Conservation (phyloP, 2,888 invertebrate species). For the Oeneis ivallda region DNA sequence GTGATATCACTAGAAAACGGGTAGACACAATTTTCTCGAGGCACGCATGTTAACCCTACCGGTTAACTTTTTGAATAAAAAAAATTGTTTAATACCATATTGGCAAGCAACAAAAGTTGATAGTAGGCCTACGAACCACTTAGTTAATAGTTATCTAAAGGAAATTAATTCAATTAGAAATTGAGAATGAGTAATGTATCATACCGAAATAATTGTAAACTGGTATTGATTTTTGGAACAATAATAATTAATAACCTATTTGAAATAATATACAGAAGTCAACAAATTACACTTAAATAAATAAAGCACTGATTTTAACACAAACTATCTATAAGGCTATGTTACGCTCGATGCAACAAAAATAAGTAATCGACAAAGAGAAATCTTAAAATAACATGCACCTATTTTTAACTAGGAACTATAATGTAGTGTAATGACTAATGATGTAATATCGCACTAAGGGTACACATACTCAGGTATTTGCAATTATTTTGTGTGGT, state of each 20-base stretch:
- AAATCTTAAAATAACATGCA: conserved; percentile 69
- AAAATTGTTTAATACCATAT: no score
- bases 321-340: conserved; percentile 10
- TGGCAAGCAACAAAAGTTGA: no score
- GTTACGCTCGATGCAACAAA: conserved; percentile 27
- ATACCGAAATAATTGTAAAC: no score
- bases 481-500: neutral
- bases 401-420: conserved; percentile 75
- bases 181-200: no score
- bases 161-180: neutral
- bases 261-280: neutral
- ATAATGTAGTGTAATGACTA: conserved; percentile 48
- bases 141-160: neutral
- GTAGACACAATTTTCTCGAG: no score
- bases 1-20: no score
- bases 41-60: no score
- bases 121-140: no score
- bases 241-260: neutral
- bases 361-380: conserved; percentile 35
- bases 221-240: neutral
- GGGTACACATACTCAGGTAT: conserved; percentile 10
- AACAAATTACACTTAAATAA: neutral
- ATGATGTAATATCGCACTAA: conserved; percentile 26
- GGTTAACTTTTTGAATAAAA: no score
- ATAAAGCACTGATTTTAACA: conserved; percentile 1